These are phyloP conservation scores for Ophion ellenae DNA, from an alignment of 2,888 invertebrate genomes.

Conservation along the genomic window DNA sequence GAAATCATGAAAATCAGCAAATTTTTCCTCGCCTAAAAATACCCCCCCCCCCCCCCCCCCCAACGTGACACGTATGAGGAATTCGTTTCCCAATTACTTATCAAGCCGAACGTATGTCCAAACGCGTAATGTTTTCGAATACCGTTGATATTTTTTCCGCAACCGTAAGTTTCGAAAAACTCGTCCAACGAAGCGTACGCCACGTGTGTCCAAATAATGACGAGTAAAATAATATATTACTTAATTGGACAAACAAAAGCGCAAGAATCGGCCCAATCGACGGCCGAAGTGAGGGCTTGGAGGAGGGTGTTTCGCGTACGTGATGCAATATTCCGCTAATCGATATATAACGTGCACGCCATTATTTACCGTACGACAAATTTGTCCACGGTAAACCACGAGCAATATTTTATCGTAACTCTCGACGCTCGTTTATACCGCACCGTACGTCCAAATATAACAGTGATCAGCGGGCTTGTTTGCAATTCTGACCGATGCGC, in stretches of 20 bases:
- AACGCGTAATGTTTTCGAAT: too few species aligned
- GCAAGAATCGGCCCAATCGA: constrained; percentile 18
- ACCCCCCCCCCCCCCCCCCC: too few species aligned
- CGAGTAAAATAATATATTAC: background rate
- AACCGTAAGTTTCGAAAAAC: background rate
- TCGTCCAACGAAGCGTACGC: background rate
- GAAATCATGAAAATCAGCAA: too few species aligned
- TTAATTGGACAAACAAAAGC: background rate
- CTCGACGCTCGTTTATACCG: constrained; percentile 26
- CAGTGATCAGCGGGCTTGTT: constrained; percentile 36
- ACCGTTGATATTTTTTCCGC: background rate
- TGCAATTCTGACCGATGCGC: constrained; percentile 29
- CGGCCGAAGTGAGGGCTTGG: background rate
- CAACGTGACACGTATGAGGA: too few species aligned
- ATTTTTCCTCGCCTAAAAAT: too few species aligned
- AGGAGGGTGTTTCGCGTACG: constrained; percentile 8
- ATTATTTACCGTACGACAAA: constrained; percentile 60
- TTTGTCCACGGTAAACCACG: constrained; percentile 57
- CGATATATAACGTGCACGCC: constrained; percentile 34
- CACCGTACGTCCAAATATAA: constrained; percentile 40
- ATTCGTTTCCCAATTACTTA: too few species aligned
- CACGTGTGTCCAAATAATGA: background rate
- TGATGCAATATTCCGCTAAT: constrained; percentile 48
- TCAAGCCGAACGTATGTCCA: too few species aligned
- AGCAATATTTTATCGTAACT: constrained; percentile 54